Evolutionary conservation across 1,140 invertebrate genomes (phyloP).

Genomic region (Scaptomyza montana): DNA sequence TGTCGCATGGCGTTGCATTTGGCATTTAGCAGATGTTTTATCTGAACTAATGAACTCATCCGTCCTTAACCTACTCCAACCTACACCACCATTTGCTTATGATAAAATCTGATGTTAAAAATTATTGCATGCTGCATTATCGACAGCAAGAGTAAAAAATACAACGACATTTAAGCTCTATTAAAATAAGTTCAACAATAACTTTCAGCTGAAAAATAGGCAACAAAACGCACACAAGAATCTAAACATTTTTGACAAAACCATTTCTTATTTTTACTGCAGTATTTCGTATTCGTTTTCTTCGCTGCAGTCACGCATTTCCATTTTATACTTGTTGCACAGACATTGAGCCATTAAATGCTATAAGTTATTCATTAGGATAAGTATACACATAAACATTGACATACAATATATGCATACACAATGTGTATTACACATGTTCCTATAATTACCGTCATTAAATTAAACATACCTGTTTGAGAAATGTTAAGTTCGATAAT

Average conservation of each 20-base stretch:
- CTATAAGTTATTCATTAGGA: constrained; percentile 50
- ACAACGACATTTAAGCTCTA: neutral
- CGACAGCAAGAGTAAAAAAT: constrained; percentile 35
- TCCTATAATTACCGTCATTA: too few species aligned
- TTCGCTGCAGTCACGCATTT: constrained; percentile 1
- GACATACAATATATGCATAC: too few species aligned
- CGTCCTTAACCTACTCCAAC: constrained; percentile 24
- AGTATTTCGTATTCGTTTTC: neutral
- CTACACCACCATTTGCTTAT: constrained; percentile 5
- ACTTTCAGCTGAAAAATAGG: constrained; percentile 35
- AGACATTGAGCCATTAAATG: constrained; percentile 43
- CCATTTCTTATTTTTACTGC: constrained; percentile 13
- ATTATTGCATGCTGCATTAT: constrained; percentile 33
- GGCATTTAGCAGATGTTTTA: constrained; percentile 13
- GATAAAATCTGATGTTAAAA: neutral
- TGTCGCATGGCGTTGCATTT: neutral
- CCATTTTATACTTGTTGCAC: constrained; percentile 54
- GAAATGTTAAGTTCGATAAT: too few species aligned
- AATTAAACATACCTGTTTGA: too few species aligned
- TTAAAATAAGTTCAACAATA: neutral
- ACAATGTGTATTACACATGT: too few species aligned
- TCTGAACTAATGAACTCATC: constrained; percentile 25
- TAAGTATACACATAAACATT: too few species aligned
- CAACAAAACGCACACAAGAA: too few species aligned
- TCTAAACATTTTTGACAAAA: neutral